These are phyloP conservation scores for Mesitornis unicolor DNA, from an alignment of 2,113 vertebrate species.

Conservation along the genomic window DNA sequence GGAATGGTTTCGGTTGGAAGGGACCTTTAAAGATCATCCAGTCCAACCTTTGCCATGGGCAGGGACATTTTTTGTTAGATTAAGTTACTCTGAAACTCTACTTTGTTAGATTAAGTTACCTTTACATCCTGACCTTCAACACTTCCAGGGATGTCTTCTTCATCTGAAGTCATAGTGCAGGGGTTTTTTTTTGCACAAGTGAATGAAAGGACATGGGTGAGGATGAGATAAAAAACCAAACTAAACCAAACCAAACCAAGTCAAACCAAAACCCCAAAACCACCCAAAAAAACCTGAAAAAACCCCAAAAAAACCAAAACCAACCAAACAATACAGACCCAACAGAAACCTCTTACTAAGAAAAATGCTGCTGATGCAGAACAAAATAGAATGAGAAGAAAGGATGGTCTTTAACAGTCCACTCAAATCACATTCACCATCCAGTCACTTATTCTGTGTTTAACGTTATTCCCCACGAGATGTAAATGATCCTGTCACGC, in stretches of 20 bases:
- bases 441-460: background rate
- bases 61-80: background rate
- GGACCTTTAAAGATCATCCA: background rate
- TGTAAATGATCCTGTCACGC: background rate
- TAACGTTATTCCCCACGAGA: background rate
- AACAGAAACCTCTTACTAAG: background rate
- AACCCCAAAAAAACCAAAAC: background rate
- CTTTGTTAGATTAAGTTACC: no score
- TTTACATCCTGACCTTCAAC: background rate
- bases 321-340: background rate
- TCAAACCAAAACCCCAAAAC: no score
- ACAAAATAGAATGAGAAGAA: background rate
- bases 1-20: background rate
- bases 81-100: background rate
- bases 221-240: background rate
- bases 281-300: no score
- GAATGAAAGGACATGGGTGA: background rate
- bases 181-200: background rate
- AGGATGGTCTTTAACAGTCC: background rate
- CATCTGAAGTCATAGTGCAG: background rate
- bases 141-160: background rate
- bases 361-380: background rate
- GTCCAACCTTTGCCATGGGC: rapidly evolving
- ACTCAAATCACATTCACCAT: background rate
- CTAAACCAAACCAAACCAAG: no score